Conservation (phyloP, 2,888 invertebrate genomes). For the Ectemnius continuus region DNA sequence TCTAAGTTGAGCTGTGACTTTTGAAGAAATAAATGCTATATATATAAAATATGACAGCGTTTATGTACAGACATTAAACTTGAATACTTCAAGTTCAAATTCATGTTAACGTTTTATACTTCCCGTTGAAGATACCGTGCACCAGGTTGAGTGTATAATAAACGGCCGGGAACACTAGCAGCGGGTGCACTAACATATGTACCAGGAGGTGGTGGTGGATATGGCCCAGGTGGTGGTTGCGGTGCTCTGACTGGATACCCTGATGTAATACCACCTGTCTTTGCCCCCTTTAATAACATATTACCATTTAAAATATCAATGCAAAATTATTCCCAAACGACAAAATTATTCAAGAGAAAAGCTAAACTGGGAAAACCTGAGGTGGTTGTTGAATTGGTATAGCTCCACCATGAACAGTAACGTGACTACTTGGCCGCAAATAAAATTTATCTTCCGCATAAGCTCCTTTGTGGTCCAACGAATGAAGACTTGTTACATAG, state of each 20-base stretch:
- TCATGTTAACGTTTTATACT: slow-evolving; percentile 47
- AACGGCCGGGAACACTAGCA: slow-evolving; percentile 70
- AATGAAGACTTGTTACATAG: slow-evolving; percentile 73
- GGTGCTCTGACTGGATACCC: slow-evolving; percentile 87
- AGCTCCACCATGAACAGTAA: slow-evolving; percentile 80
- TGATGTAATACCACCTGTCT: slow-evolving; percentile 90
- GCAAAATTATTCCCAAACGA: not conserved
- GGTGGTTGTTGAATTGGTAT: slow-evolving; percentile 81
- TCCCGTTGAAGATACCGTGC: slow-evolving; percentile 74
- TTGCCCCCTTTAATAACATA: slow-evolving; percentile 81
- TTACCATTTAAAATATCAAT: slow-evolving; percentile 1
- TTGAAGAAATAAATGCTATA: not conserved
- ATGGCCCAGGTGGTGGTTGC: slow-evolving; percentile 72
- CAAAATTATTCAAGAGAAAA: not conserved
- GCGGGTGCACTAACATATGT: slow-evolving; percentile 72
- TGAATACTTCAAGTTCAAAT: slow-evolving; percentile 16
- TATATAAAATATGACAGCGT: not conserved
- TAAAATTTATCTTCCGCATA: slow-evolving; percentile 78
- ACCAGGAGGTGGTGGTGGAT: slow-evolving; percentile 70
- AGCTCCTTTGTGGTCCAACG: slow-evolving; percentile 75
- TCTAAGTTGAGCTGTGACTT: too few relatives aligned
- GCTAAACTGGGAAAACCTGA: slow-evolving; percentile 69
- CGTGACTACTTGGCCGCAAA: slow-evolving; percentile 79
- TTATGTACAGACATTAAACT: slow-evolving; percentile 26
- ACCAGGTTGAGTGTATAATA: slow-evolving; percentile 72